Evolutionary conservation across 2,797 vertebrate genomes (phyloP), one percentile per base, ranked within the genome.

Genomic region (Danio kyathit): DNA sequence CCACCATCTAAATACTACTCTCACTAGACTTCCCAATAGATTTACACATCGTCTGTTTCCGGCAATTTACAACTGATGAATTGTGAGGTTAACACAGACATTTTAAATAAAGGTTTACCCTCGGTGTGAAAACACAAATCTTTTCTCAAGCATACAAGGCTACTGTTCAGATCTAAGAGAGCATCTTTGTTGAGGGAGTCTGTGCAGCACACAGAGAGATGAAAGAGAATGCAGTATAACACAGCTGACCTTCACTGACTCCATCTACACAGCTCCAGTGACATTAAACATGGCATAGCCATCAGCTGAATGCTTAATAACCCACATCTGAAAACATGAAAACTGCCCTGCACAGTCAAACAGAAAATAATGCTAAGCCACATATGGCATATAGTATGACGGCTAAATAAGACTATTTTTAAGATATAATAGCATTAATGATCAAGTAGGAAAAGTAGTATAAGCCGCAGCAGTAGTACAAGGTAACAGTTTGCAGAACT

Each of bases 201-300:
- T 51, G 29, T 49, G 43, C 21, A 74, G 29, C 49, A 51, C 76
- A 61, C 38, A 52, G 40, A 14, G 21, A 63, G 48, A 71, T 72
- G 10, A 72, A 79, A 72, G 5, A 72, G 57, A 79, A 72, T 44
- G 5, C n/a, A 43, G 21, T 71, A 52, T 8, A 52, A 71, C 38
- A 72, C 48, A 46, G 46, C 38, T 79, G 67, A 79, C 66, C 65
- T 78, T 69, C 52, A 78, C 8, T 60, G 57, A 43, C 46, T 21
- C 17, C n/a, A 43, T 51, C 13, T 61, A 52, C 16, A 78, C 76
- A 41, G 56, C 13, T 29, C 12, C 17, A 12, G 16, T 52, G 38
- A 19, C 21, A 78, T 60, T 78, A 78, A 78, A 78, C 43, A 59
- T 48, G 9, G 46, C 46, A 71, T 48, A 44, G 44, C 29, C 66